Evolutionary conservation across 2,888 invertebrate genomes (phyloP), one percentile per base, ranked within the genome.

Genomic region (Hemaris fuciformis): DNA sequence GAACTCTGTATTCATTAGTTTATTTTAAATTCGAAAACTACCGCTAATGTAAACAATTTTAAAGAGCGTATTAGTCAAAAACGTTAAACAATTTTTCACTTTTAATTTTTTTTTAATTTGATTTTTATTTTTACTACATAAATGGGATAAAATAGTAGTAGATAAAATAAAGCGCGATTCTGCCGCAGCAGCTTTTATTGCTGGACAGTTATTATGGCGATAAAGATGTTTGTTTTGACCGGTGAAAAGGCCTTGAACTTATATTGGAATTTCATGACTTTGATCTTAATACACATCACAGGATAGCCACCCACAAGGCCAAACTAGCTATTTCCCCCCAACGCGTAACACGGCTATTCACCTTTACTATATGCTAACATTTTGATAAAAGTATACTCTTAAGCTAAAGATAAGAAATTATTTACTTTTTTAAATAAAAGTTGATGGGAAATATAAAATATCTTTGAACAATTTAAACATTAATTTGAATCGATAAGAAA

Each of bases 261-360:
- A 15, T 56, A 38, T 60, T 43, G 57, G 48, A 45, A 59, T 59
- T 22, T 56, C 23, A 56, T 53, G 18, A 34, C 42, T 43, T 46
- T 59, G 56, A 56, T 34, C 57, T 61, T 34, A 48, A 48, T 60
- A 23, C 34, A 34, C 25, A 57, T 45, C 43, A 57, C 34, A 57
- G 61, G 61, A 46, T 38, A 61, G 23, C 41, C 23, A 23, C 34
- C 41, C 23, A 23, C 61, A 61, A 61, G 61, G 61, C 20, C 45
- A 46, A 20, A 38, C 22, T 61, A 57, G 61, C 23, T 34, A 58
- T 61, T 57, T 61, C 46, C 45, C 46, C 38, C 45, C 57, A 34
- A 61, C 61, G 42, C 31, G n/a, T 22, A 46, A 22, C n/a, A 23
- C 57, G 61, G 61, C 27, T 57, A 25, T 57, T 57, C 57, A 57